Conservation (phyloP, 2,888 invertebrate genomes). For the Sesamia inferens region DNA sequence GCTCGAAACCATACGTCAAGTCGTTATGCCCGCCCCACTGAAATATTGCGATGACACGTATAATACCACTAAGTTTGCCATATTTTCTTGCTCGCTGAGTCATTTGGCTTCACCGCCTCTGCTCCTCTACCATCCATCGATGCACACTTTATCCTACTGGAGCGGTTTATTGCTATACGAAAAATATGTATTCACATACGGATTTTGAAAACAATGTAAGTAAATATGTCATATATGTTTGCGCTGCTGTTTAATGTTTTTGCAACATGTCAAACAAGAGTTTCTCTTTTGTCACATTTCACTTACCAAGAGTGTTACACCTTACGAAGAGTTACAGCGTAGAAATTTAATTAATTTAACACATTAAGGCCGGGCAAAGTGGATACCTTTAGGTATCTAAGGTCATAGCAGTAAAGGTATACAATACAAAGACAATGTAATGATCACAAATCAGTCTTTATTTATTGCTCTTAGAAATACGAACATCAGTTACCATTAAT, state of each 20-base stretch:
- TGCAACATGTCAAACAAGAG: no score
- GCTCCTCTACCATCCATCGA: conserved; percentile 24
- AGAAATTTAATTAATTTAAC: neutral
- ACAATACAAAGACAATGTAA: no score
- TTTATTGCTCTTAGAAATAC: no score
- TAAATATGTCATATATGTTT: conserved; percentile 3
- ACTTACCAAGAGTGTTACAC: neutral
- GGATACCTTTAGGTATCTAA: no score
- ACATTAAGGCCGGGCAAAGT: no score
- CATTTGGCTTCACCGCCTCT: conserved; percentile 16
- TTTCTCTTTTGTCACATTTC: neutral
- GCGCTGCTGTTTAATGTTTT: neutral
- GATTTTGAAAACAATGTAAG: conserved; percentile 7
- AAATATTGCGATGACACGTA: conserved; percentile 63
- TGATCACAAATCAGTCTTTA: no score
- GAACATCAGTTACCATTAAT: no score
- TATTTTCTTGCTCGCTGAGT: conserved; percentile 26
- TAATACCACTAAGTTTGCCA: conserved; percentile 41
- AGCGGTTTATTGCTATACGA: conserved; percentile 8
- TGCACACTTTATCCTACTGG: conserved; percentile 12
- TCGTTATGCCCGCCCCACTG: conserved; percentile 60
- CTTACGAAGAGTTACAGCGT: no score
- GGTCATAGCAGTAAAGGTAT: no score
- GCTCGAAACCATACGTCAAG: conserved; percentile 65
- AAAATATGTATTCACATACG: conserved; percentile 10